phyloP scores from a whole-genome alignment of 2,888 invertebrate species.

The Nematopogon swammerdamellus region DNA sequence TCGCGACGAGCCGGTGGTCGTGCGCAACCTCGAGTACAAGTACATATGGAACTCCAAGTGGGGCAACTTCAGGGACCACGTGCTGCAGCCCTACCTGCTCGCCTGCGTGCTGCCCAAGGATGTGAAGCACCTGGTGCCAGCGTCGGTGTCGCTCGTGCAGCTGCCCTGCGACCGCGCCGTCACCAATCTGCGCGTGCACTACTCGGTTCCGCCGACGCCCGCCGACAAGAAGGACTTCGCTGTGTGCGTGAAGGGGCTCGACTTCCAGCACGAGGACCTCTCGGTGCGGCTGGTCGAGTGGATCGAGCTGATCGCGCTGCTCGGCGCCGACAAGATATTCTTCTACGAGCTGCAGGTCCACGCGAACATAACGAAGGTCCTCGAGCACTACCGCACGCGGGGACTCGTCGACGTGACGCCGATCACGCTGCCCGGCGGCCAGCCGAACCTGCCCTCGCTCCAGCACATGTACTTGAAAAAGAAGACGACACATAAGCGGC shows the following conservation, averaged over 20 bases:
- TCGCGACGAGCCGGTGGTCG: slow-evolving; percentile 75
- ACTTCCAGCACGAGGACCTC: slow-evolving; percentile 88
- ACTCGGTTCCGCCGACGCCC: slow-evolving; percentile 61
- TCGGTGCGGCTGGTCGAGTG: slow-evolving; percentile 90
- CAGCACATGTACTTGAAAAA: slow-evolving; percentile 87
- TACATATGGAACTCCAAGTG: slow-evolving; percentile 94
- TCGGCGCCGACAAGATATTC: slow-evolving; percentile 90
- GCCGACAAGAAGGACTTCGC: slow-evolving; percentile 75
- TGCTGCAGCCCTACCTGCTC: slow-evolving; percentile 87
- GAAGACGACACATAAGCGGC: slow-evolving; percentile 89
- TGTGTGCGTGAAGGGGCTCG: slow-evolving; percentile 91
- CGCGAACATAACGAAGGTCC: slow-evolving; percentile 84
- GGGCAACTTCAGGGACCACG: slow-evolving; percentile 90
- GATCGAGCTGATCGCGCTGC: slow-evolving; percentile 81
- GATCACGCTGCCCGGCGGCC: slow-evolving; percentile 81
- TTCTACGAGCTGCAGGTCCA: slow-evolving; percentile 91
- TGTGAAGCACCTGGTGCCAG: slow-evolving; percentile 69
- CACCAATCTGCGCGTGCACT: slow-evolving; percentile 80
- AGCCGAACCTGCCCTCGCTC: slow-evolving; percentile 85
- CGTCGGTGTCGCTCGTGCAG: slow-evolving; percentile 83
- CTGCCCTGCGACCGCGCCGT: slow-evolving; percentile 81
- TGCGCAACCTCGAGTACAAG: slow-evolving; percentile 84
- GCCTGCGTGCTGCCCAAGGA: slow-evolving; percentile 83
- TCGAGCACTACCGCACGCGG: slow-evolving; percentile 61
- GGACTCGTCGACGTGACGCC: slow-evolving; percentile 75